phyloP scores from a whole-genome alignment of 2,797 vertebrate species.

The Chromis chromis region DNA sequence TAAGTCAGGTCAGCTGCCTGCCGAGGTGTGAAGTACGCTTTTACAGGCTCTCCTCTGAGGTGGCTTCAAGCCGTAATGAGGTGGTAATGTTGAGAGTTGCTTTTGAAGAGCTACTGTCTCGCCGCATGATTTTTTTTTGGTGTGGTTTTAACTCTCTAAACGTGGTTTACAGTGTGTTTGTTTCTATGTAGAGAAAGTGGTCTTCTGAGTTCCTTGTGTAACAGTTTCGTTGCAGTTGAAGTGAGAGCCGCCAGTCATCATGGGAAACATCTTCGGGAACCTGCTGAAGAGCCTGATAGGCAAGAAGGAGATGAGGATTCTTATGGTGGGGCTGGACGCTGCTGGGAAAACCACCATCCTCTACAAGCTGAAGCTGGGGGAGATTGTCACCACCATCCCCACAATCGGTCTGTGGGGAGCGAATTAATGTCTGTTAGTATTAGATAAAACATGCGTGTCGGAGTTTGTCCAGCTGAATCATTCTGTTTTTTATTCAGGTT shows the following conservation, averaged over 20 bases:
- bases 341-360: slow-evolving; percentile 98
- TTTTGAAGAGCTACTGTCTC: slow-evolving; percentile 46
- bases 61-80: slow-evolving; percentile 45
- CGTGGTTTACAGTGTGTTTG: slow-evolving; percentile 30
- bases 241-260: slow-evolving; percentile 77
- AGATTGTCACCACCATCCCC: slow-evolving; percentile 98
- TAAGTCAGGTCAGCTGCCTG: slow-evolving; percentile 53
- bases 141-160: slow-evolving; percentile 31
- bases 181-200: slow-evolving; percentile 29
- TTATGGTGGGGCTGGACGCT: slow-evolving; percentile 97
- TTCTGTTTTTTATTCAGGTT: slow-evolving; percentile 82
- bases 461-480: slow-evolving; percentile 1
- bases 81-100: slow-evolving; percentile 50
- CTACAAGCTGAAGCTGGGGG: slow-evolving; percentile 96
- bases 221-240: slow-evolving; percentile 68
- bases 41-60: slow-evolving; percentile 59
- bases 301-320: slow-evolving; percentile 98
- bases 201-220: slow-evolving; percentile 19
- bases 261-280: slow-evolving; percentile 97
- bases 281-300: slow-evolving; percentile 95
- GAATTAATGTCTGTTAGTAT: background rate
- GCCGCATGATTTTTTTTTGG: slow-evolving; percentile 1
- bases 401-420: slow-evolving; percentile 89
- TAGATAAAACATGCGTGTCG: background rate
- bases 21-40: slow-evolving; percentile 57